phyloP scores from a whole-genome alignment of 2,888 invertebrate genomes.

The Protodeltote pygarga region DNA sequence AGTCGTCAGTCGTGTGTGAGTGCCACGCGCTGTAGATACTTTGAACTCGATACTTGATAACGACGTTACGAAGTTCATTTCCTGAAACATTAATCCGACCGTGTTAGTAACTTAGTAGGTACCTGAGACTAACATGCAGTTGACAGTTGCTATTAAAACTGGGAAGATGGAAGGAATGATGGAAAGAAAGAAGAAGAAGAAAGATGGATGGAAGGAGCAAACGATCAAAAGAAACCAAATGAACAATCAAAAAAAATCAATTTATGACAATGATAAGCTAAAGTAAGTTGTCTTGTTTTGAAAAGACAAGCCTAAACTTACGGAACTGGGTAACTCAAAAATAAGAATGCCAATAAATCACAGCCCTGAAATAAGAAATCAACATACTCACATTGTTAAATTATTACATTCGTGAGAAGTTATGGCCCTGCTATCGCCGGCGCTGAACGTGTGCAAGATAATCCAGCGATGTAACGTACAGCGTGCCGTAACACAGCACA shows the following conservation, averaged over 20 bases:
- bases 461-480: slow-evolving; percentile 66
- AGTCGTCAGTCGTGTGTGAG: background rate
- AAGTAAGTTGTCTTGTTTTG: too few relatives aligned
- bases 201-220: too few relatives aligned
- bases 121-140: too few relatives aligned
- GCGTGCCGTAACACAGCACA: slow-evolving; percentile 71
- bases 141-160: too few relatives aligned
- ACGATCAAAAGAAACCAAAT: too few relatives aligned
- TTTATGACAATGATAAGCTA: too few relatives aligned
- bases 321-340: too few relatives aligned
- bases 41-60: slow-evolving; percentile 24
- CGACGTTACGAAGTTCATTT: slow-evolving; percentile 16
- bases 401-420: slow-evolving; percentile 41
- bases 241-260: too few relatives aligned
- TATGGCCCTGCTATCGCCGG: slow-evolving; percentile 45
- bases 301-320: too few relatives aligned
- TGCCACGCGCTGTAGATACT: slow-evolving; percentile 10
- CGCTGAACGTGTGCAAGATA: slow-evolving; percentile 57
- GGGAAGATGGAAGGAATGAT: too few relatives aligned
- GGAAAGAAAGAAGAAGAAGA: too few relatives aligned
- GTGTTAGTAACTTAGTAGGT: slow-evolving; percentile 11
- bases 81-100: slow-evolving; percentile 23
- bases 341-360: slow-evolving; percentile 17
- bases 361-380: slow-evolving; percentile 25
- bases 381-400: slow-evolving; percentile 31